Base-by-base conservation (phyloP, 2,797 vertebrate genomes). In the Eulemur mongoz region DNA sequence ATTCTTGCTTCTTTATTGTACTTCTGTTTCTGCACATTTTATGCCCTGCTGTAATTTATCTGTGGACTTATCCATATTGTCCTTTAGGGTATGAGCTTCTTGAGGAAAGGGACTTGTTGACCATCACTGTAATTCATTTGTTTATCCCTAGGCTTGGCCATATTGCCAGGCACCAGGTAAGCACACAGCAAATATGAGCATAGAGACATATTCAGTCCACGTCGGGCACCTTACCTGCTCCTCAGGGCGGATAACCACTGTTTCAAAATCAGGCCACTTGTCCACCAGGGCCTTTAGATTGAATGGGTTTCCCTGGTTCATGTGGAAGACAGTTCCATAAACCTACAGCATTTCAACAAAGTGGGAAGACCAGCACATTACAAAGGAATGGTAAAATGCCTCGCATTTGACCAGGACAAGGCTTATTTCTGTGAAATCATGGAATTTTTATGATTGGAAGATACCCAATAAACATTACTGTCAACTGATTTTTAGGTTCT, bases 241-340 rank as follows among this genome's bases (percentile, higher is more conserved):
- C 59, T 59, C 69, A 43, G 96, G 97, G 22, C 92, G 65, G 35
- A 97, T 52, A n/a, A 97, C 73, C 52, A 97, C 92, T 23, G 97
- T 97, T 2, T 89, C 94, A 72, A 97, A 97, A 92, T 97, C 95
- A 84, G 97, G 96, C 97, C 97, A 97, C 32, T 70, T 95, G 80
- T 97, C 94, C 40, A 97, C 97, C 35, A 97, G 4, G 14, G 65
- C 90, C 76, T 95, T 94, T 2, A 97, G 54, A n/a, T 88, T 97
- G 90, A 97, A 97, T 0, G 90, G 87, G 20, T 97, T 97, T 87
- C 95, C 92, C 2, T 69, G 87, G 15, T 94, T 97, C 45, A 97
- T 94, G 57, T 97, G 96, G 75, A 94, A 97, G 54, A 89, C 2
- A 0, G 96, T 97, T 2, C 96, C 95, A 72, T 96, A 97, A 40